Conservation (phyloP, 2,888 invertebrate species). For the Ophioninae sp. region DNA sequence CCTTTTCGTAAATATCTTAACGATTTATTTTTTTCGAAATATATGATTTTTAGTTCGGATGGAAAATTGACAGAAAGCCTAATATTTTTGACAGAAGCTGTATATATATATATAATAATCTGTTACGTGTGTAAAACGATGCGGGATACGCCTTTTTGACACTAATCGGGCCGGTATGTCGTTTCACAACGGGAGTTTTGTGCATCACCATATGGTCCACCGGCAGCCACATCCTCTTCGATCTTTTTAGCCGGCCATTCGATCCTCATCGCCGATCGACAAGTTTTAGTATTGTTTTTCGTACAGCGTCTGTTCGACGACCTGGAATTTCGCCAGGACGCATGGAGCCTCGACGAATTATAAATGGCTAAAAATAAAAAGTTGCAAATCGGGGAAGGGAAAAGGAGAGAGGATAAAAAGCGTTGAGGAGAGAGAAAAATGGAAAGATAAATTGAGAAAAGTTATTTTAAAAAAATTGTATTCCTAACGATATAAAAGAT, state of each 20-base stretch:
- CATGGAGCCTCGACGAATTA: conserved; percentile 46
- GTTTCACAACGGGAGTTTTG: conserved; percentile 27
- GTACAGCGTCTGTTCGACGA: conserved; percentile 54
- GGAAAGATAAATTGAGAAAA: neutral
- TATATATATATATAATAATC: neutral
- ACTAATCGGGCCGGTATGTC: conserved; percentile 18
- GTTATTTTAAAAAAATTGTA: neutral
- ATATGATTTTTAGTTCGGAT: neutral
- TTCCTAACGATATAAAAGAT: too few relatives aligned
- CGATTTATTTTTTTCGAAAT: neutral
- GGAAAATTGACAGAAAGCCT: neutral
- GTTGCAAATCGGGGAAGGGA: neutral
- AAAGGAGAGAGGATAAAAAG: neutral
- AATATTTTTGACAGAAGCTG: neutral
- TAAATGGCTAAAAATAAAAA: conserved; percentile 45
- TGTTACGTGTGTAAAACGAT: conserved; percentile 1
- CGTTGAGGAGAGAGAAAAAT: neutral
- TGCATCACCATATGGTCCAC: conserved; percentile 61
- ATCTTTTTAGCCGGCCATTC: conserved; percentile 60
- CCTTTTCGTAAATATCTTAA: neutral
- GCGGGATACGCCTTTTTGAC: conserved; percentile 18
- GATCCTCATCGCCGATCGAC: conserved; percentile 55
- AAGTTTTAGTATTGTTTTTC: conserved; percentile 59
- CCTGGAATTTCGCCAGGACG: conserved; percentile 46
- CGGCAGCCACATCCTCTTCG: conserved; percentile 55